phyloP scores from a whole-genome alignment of 2,797 vertebrate species.

The Cuniculus paca region DNA sequence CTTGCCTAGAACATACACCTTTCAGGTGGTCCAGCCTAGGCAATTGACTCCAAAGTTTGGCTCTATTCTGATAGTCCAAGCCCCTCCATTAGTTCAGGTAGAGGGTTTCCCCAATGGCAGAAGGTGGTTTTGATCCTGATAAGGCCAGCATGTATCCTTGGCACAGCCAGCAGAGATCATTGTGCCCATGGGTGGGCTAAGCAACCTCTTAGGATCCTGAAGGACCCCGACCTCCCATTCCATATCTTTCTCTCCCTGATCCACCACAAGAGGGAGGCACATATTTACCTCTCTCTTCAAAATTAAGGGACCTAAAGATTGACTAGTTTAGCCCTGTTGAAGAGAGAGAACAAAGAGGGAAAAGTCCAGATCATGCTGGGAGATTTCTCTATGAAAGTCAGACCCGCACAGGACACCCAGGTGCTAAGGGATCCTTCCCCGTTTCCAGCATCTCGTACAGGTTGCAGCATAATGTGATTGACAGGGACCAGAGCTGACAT shows the following conservation, averaged over 20 bases:
- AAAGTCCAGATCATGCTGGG: neutral
- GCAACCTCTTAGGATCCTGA: neutral
- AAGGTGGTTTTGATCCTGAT: neutral
- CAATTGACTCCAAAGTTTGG: neutral
- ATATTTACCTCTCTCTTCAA: neutral
- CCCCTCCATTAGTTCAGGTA: neutral
- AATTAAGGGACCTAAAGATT: slow-evolving; percentile 7
- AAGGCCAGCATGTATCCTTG: neutral
- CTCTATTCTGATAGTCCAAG: neutral
- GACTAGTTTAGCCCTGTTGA: neutral
- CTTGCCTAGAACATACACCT: neutral
- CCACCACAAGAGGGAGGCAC: neutral
- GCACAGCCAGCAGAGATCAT: neutral
- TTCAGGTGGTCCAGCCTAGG: neutral
- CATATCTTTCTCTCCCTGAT: neutral
- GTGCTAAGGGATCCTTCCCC: neutral
- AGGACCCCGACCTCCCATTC: neutral
- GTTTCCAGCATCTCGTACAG: neutral
- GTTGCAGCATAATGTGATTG: neutral
- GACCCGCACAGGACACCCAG: neutral
- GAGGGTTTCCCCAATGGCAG: neutral
- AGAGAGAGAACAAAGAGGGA: neutral
- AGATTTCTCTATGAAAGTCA: neutral
- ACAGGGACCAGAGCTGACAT: neutral
- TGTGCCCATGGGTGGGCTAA: neutral